Evolutionary conservation across 2,888 invertebrate genomes (phyloP).

Genomic region (Chrysina gloriosa): DNA sequence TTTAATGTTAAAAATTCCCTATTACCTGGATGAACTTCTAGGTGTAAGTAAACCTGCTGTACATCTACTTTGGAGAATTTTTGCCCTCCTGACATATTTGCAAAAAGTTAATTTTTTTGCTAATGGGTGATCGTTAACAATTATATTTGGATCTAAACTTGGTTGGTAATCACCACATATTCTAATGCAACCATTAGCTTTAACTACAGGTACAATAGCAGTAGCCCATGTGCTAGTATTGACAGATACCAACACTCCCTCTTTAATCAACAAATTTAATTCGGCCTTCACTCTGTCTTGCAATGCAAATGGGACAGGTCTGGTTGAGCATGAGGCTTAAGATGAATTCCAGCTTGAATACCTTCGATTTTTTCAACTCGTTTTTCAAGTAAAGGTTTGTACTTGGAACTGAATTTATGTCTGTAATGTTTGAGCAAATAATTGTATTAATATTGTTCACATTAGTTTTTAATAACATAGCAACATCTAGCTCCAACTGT

Average conservation of each 20-base stretch:
- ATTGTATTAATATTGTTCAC: background rate
- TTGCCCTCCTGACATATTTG: conserved; percentile 51
- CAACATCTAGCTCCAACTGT: background rate
- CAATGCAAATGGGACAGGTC: conserved; percentile 41
- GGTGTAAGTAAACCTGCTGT: conserved; percentile 55
- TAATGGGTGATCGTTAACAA: conserved; percentile 49
- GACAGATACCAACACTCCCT: conserved; percentile 47
- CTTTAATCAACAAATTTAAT: conserved; percentile 43
- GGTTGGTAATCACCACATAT: conserved; percentile 51
- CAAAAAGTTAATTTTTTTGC: conserved; percentile 47
- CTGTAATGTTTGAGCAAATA: background rate
- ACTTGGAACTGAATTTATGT: background rate
- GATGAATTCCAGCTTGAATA: background rate
- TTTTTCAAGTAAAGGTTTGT: conserved; percentile 2
- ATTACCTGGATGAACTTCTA: conserved; percentile 54
- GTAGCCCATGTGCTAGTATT: conserved; percentile 55
- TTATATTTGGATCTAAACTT: conserved; percentile 48
- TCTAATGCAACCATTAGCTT: conserved; percentile 50
- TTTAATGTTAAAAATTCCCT: conserved; percentile 45
- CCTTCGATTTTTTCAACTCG: conserved; percentile 4
- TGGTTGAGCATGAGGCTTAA: conserved; percentile 44
- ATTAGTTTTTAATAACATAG: background rate
- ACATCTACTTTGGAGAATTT: conserved; percentile 50
- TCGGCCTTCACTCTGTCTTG: conserved; percentile 42
- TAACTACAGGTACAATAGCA: conserved; percentile 55